phyloP scores from a whole-genome alignment of 1,140 invertebrate species.

The Episyrphus balteatus region DNA sequence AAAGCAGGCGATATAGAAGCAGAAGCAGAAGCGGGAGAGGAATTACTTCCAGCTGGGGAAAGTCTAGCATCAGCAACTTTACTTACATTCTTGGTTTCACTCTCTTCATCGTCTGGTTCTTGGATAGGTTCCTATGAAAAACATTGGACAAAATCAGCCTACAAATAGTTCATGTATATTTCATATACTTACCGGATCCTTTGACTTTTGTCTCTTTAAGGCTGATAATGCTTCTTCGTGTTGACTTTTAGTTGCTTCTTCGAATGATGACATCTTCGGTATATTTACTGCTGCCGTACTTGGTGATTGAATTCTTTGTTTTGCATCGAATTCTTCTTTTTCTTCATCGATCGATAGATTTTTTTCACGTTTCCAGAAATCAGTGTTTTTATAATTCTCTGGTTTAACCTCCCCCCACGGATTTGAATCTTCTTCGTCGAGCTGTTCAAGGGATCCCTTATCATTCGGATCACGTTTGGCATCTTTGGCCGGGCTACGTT shows the following conservation, averaged over 20 bases:
- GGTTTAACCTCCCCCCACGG: constrained; percentile 31
- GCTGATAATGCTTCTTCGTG: constrained; percentile 21
- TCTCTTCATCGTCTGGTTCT: constrained; percentile 1
- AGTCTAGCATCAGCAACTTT: no score
- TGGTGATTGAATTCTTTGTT: constrained; percentile 11
- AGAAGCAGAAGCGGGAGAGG: background rate
- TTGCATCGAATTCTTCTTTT: constrained; percentile 13
- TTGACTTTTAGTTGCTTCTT: constrained; percentile 25
- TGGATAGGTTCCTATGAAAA: background rate
- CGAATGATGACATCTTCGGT: constrained; percentile 23
- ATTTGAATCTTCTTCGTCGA: constrained; percentile 25
- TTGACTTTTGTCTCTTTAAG: constrained; percentile 9
- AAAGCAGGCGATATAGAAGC: constrained; percentile 5
- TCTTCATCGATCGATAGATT: constrained; percentile 32
- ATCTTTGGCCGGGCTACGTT: constrained; percentile 30
- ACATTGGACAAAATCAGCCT: no score
- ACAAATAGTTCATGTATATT: no score
- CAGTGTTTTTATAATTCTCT: constrained; percentile 33
- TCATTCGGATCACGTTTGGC: constrained; percentile 3
- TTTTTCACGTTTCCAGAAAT: constrained; percentile 34
- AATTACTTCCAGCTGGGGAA: no score
- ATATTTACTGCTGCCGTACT: constrained; percentile 11
- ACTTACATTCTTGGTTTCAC: constrained; percentile 9
- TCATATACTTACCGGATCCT: constrained; percentile 5
- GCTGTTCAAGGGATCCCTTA: constrained; percentile 21